Evolutionary conservation across 2,113 vertebrate species (phyloP).

Genomic region (Jacana jacana): DNA sequence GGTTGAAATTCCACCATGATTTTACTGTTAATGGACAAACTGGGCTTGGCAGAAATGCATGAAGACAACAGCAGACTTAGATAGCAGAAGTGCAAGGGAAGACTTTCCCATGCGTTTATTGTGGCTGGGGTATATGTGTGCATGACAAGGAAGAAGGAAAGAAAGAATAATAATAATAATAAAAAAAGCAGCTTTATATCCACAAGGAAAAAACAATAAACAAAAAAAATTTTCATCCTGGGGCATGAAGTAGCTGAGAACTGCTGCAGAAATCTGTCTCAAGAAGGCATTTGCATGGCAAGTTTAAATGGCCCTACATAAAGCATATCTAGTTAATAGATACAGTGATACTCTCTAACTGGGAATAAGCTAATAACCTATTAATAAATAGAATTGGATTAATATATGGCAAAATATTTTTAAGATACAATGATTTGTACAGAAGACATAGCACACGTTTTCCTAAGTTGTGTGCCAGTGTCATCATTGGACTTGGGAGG

Average conservation of each 20-base stretch:
- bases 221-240: not conserved
- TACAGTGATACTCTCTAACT: not conserved
- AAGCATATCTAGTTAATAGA: not conserved
- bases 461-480: not conserved
- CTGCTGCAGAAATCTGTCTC: not conserved
- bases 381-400: not conserved
- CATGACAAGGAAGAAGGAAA: not conserved
- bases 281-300: not conserved
- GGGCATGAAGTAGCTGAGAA: not conserved
- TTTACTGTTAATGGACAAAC: not conserved
- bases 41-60: not conserved
- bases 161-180: not conserved
- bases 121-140: not conserved
- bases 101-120: not conserved
- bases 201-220: not conserved
- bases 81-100: not conserved
- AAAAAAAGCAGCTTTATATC: not conserved
- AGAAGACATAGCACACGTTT: not conserved
- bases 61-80: not conserved
- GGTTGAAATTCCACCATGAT: slow-evolving; percentile 1
- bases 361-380: not conserved
- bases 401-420: not conserved
- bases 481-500: not conserved
- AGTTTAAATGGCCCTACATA: not conserved
- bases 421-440: not conserved